These are phyloP conservation scores for Lithophane ornitopus DNA, from an alignment of 2,888 invertebrate genomes.

Conservation along the genomic window DNA sequence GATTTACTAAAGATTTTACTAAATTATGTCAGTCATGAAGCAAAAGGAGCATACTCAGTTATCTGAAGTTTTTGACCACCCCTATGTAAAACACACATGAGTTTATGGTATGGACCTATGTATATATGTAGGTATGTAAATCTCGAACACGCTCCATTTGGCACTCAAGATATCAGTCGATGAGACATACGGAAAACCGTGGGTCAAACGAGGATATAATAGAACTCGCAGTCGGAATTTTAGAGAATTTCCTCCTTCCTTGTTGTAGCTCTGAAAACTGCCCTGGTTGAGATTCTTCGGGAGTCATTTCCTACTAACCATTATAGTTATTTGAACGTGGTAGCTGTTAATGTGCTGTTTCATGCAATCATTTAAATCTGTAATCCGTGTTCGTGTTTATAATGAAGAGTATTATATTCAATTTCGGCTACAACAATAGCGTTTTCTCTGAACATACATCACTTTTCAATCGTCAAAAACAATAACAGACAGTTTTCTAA, in stretches of 20 bases:
- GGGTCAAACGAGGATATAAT: constrained; percentile 13
- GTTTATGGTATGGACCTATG: too few species aligned
- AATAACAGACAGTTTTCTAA: constrained; percentile 31
- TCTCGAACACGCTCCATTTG: neutral
- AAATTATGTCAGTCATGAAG: neutral
- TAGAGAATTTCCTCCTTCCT: neutral
- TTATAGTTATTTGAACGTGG: neutral
- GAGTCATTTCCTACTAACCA: neutral
- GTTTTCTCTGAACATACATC: neutral
- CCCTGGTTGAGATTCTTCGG: neutral
- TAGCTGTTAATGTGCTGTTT: neutral
- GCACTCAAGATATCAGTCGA: neutral
- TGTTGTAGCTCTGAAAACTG: neutral
- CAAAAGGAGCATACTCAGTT: neutral
- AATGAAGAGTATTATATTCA: neutral
- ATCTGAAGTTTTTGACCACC: neutral
- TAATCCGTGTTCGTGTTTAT: neutral
- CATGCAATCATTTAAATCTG: neutral
- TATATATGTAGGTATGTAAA: too few species aligned
- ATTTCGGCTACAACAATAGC: neutral
- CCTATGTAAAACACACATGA: neutral
- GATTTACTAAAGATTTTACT: neutral
- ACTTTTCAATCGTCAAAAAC: constrained; percentile 20
- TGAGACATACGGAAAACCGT: neutral
- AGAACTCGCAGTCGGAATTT: neutral